A percentile compares a stretch with the other conserved stretches of the same genome.
Conservation (phyloP, 1,140 invertebrate genomes). For the Piezodorus guildinii region DNA sequence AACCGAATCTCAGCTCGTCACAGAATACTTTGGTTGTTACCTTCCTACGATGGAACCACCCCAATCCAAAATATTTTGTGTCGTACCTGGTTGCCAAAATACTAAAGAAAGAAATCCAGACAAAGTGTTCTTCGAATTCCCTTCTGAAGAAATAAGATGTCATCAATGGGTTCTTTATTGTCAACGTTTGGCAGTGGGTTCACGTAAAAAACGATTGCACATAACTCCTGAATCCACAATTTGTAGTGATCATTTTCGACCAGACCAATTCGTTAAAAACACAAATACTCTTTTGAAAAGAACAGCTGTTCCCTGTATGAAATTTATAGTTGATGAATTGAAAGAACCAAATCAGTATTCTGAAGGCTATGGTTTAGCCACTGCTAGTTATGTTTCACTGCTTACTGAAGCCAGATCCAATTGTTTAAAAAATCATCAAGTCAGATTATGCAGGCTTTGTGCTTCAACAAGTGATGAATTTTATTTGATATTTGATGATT, state of each 20-base stretch:
- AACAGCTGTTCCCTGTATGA: constrained; percentile 26
- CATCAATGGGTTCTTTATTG: constrained; percentile 29
- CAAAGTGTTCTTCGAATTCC: constrained; percentile 27
- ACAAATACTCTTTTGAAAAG: constrained; percentile 26
- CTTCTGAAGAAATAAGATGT: constrained; percentile 25
- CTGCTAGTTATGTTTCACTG: not conserved
- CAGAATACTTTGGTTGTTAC: constrained; percentile 25
- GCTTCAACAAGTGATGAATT: constrained; percentile 46
- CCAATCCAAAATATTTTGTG: constrained; percentile 16
- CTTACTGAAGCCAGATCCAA: not conserved
- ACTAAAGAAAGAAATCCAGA: constrained; percentile 24
- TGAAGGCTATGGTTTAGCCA: no score
- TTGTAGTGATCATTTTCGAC: constrained; percentile 28
- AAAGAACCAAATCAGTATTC: not conserved
- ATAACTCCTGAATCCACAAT: constrained; percentile 24
- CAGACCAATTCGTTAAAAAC: constrained; percentile 29
- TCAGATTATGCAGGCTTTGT: constrained; percentile 50
- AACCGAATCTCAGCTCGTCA: constrained; percentile 21
- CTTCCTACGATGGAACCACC: not conserved
- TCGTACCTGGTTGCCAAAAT: constrained; percentile 27
- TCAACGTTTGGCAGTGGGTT: constrained; percentile 16
- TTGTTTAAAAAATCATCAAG: not conserved
- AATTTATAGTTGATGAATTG: no score
- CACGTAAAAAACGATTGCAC: constrained; percentile 20
- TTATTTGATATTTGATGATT: constrained; percentile 62